Evolutionary conservation across 2,888 invertebrate genomes (phyloP).

Genomic region (Galeruca laticollis): DNA sequence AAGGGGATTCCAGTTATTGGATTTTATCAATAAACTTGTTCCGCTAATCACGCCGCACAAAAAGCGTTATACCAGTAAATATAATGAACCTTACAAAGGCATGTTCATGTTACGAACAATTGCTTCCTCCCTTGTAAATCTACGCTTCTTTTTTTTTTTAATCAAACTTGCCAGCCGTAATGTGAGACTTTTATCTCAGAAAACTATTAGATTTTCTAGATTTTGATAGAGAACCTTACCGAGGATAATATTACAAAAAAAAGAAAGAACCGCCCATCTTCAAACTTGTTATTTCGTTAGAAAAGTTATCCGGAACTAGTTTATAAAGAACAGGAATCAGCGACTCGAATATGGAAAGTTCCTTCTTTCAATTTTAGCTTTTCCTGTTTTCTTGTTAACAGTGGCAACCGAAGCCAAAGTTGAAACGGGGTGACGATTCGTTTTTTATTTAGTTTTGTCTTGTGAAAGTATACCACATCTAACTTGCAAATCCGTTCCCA

Average conservation of each 20-base stretch:
- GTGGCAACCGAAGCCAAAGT: constrained; percentile 69
- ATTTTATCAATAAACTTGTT: too few relatives aligned
- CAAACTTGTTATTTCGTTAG: constrained; percentile 32
- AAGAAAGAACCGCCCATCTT: constrained; percentile 20
- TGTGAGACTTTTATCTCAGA: not conserved
- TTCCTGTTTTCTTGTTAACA: constrained; percentile 50
- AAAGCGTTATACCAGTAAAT: too few relatives aligned
- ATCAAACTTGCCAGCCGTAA: not conserved
- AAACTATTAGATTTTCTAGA: not conserved
- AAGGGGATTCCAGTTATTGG: too few relatives aligned
- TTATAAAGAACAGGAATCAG: not conserved
- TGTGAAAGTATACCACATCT: not conserved
- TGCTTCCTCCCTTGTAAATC: too few relatives aligned
- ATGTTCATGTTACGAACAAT: too few relatives aligned
- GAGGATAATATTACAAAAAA: constrained; percentile 19
- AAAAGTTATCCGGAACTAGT: constrained; percentile 17
- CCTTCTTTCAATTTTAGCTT: constrained; percentile 9
- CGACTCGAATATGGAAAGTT: constrained; percentile 22
- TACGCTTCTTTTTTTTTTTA: not conserved
- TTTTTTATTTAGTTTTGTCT: not conserved
- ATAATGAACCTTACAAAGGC: too few relatives aligned
- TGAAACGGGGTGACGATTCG: constrained; percentile 65
- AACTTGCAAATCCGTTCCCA: too few relatives aligned
- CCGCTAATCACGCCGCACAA: too few relatives aligned
- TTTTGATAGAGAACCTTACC: not conserved